A percentile compares a stretch with the other conserved stretches of the same genome.
Evolutionary conservation across 1,140 invertebrate genomes (phyloP).

Genomic region (Drosophila erecta): DNA sequence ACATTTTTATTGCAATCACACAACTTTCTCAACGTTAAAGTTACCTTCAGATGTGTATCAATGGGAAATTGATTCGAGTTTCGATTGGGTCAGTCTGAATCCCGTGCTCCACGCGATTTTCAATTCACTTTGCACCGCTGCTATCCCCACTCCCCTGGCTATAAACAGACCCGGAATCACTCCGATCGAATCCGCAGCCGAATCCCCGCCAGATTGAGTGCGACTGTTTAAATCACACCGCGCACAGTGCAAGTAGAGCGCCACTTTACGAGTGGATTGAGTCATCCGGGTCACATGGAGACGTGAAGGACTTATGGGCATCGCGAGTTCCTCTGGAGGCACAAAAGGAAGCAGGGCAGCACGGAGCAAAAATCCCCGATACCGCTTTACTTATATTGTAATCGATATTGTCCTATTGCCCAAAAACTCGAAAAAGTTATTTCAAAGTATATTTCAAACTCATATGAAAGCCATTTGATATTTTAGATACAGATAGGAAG

Average conservation of each 20-base stretch:
- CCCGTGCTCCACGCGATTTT: not conserved
- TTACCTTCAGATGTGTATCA: not conserved
- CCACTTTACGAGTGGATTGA: slow-evolving; percentile 41
- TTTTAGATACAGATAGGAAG: too few species aligned
- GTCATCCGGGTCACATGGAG: slow-evolving; percentile 31
- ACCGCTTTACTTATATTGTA: too few species aligned
- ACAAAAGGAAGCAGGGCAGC: not conserved
- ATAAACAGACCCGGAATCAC: slow-evolving; percentile 28
- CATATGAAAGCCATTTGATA: too few species aligned
- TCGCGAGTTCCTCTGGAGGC: not conserved
- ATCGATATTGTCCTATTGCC: too few species aligned
- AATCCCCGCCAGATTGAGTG: slow-evolving; percentile 17
- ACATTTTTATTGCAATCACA: too few species aligned
- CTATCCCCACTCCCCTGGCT: slow-evolving; percentile 4
- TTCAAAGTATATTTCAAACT: too few species aligned
- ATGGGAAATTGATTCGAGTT: not conserved
- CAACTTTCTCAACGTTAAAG: not conserved
- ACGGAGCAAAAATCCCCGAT: not conserved
- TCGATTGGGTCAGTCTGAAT: not conserved
- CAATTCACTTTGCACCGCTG: slow-evolving; percentile 18
- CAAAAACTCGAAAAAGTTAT: too few species aligned
- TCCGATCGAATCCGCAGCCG: slow-evolving; percentile 10
- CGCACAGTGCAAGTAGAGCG: slow-evolving; percentile 7
- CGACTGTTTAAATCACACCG: slow-evolving; percentile 31
- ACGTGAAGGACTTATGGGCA: slow-evolving; percentile 25